phyloP scores from a whole-genome alignment of 2,888 invertebrate species.

The Polietes domitor region DNA sequence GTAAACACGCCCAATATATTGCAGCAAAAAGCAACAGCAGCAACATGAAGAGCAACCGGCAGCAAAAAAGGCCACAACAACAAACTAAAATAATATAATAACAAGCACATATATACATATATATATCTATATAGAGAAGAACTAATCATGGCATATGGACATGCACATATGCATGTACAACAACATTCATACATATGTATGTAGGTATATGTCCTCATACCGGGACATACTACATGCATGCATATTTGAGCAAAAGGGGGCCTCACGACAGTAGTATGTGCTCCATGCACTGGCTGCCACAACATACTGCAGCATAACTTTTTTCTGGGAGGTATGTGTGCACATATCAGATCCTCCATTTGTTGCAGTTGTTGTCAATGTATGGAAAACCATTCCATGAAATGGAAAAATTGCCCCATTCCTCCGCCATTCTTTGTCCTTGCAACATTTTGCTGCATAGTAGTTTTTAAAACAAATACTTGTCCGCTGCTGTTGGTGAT shows the following conservation, averaged over 20 bases:
- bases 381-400: slow-evolving; percentile 13
- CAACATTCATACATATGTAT: background rate
- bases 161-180: slow-evolving; percentile 22
- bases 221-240: background rate
- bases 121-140: background rate
- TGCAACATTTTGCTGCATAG: slow-evolving; percentile 36
- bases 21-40: slow-evolving; percentile 58
- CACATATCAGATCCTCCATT: background rate
- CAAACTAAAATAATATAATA: slow-evolving; percentile 53
- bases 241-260: background rate
- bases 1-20: slow-evolving; percentile 67
- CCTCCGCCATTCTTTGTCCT: background rate
- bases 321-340: slow-evolving; percentile 36
- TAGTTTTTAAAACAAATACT: slow-evolving; percentile 23
- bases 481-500: background rate
- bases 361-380: background rate
- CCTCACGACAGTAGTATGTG: background rate
- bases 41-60: slow-evolving; percentile 5
- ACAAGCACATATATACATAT: slow-evolving; percentile 28
- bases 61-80: slow-evolving; percentile 35
- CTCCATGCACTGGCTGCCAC: slow-evolving; percentile 11
- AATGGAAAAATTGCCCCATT: background rate
- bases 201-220: slow-evolving; percentile 42
- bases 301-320: slow-evolving; percentile 63
- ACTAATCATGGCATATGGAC: slow-evolving; percentile 22